Percentiles rank a stretch among this genome's conserved stretches.
Evolutionary conservation across 1,140 invertebrate genomes (phyloP).

Genomic region (Frieseomelitta varia): DNA sequence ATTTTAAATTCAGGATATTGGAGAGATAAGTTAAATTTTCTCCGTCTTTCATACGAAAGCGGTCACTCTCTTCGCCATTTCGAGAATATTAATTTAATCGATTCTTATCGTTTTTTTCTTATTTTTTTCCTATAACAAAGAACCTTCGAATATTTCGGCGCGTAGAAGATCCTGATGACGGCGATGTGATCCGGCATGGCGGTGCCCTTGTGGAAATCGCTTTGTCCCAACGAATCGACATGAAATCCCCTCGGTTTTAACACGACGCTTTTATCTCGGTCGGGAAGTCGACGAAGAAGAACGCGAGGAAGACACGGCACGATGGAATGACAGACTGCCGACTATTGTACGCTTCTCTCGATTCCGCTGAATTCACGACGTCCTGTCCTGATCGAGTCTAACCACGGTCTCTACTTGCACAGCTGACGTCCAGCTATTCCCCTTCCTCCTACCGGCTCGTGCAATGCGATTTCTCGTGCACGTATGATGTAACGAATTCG

Average conservation of each 20-base stretch:
- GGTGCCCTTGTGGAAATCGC: conserved; percentile 17
- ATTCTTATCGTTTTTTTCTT: neutral
- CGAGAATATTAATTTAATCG: too few relatives aligned
- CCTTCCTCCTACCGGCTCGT: conserved; percentile 26
- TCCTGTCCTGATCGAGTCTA: conserved; percentile 44
- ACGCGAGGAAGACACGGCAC: conserved; percentile 12
- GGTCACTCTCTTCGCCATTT: too few relatives aligned
- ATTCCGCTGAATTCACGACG: conserved; percentile 55
- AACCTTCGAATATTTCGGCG: conserved; percentile 70
- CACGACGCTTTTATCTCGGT: conserved; percentile 44
- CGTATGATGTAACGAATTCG: conserved; percentile 76
- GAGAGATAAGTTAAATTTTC: too few relatives aligned
- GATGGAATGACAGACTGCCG: conserved; percentile 60
- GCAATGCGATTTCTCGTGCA: conserved; percentile 56
- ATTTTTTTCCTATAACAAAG: neutral
- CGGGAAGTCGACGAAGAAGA: conserved; percentile 12
- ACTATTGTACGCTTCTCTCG: conserved; percentile 68
- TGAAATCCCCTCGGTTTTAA: conserved; percentile 59
- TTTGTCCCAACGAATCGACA: conserved; percentile 60
- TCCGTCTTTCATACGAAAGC: too few relatives aligned
- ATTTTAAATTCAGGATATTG: neutral
- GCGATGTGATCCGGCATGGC: conserved; percentile 66
- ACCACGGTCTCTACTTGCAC: conserved; percentile 33
- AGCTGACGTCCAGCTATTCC: conserved; percentile 41
- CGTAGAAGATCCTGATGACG: conserved; percentile 73